Evolutionary conservation across 2,113 vertebrate genomes (phyloP).

Genomic region (Egretta garzetta): DNA sequence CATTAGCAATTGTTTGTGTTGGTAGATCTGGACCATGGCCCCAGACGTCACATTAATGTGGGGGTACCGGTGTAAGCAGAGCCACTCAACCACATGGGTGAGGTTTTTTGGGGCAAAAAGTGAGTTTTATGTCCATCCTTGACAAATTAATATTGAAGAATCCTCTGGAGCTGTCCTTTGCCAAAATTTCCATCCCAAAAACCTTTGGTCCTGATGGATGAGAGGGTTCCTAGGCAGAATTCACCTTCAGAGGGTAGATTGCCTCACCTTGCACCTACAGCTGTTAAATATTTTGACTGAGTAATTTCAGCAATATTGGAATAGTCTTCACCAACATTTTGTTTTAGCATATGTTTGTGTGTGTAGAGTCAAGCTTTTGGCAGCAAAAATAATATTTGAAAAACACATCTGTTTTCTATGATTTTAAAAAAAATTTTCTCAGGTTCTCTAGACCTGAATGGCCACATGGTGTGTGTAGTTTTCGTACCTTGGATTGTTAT

Average conservation of each 20-base stretch:
- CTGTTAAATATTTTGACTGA: background rate
- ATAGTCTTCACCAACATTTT: background rate
- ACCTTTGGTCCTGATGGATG: background rate
- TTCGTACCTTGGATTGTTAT: background rate
- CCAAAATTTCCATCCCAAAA: background rate
- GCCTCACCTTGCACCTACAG: background rate
- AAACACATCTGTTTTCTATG: background rate
- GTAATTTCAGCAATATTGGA: background rate
- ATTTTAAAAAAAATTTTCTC: background rate
- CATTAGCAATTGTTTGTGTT: background rate
- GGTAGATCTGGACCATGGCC: background rate
- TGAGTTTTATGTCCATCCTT: background rate
- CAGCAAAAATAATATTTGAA: background rate
- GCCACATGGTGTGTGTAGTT: background rate
- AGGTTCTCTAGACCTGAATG: background rate
- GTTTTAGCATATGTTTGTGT: background rate
- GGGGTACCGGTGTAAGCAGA: background rate
- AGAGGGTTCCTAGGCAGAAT: background rate
- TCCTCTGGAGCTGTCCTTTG: background rate
- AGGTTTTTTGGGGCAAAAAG: background rate
- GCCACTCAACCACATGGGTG: background rate
- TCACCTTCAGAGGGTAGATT: background rate
- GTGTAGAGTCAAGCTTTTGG: background rate
- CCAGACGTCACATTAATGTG: rapidly evolving
- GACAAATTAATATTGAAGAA: background rate